Percentiles rank a stretch among this genome's conserved stretches.
Conservation (phyloP, 2,888 invertebrate species). For the Lasioglossum lativentre region DNA sequence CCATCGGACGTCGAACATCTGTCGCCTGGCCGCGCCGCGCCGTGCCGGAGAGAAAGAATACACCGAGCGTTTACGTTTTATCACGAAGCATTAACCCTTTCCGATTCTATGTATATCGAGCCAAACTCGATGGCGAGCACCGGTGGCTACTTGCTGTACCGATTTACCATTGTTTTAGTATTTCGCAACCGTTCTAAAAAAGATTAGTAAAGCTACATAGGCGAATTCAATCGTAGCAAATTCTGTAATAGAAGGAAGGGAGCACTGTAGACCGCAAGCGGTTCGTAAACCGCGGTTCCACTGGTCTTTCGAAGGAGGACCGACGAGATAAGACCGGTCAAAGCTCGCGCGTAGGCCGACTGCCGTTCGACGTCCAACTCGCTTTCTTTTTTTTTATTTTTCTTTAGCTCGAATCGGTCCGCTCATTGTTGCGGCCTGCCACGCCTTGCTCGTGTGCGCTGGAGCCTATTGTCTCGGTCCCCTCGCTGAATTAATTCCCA, state of each 20-base stretch:
- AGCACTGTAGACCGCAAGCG: neutral
- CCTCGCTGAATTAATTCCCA: conserved; percentile 58
- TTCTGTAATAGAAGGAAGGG: neutral
- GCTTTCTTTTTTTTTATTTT: conserved; percentile 29
- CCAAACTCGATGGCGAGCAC: neutral
- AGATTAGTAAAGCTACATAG: neutral
- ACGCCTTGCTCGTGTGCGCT: conserved; percentile 59
- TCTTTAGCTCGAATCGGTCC: conserved; percentile 57
- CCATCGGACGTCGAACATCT: conserved; percentile 23
- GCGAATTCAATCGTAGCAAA: neutral
- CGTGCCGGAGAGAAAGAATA: neutral
- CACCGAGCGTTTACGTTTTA: neutral
- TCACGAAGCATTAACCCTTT: conserved; percentile 38
- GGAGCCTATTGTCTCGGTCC: conserved; percentile 52
- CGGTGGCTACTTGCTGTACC: too few relatives aligned
- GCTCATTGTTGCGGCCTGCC: conserved; percentile 67
- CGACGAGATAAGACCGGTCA: conserved; percentile 52
- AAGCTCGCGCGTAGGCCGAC: conserved; percentile 53
- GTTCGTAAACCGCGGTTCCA: conserved; percentile 30
- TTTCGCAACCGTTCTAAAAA: too few relatives aligned
- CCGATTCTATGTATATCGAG: neutral
- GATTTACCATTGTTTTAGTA: neutral
- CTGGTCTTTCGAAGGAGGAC: conserved; percentile 46
- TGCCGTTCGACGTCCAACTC: conserved; percentile 45
- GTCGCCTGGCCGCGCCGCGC: neutral